Conservation (phyloP, 2,888 invertebrate genomes). For the Cephus spinipes region DNA sequence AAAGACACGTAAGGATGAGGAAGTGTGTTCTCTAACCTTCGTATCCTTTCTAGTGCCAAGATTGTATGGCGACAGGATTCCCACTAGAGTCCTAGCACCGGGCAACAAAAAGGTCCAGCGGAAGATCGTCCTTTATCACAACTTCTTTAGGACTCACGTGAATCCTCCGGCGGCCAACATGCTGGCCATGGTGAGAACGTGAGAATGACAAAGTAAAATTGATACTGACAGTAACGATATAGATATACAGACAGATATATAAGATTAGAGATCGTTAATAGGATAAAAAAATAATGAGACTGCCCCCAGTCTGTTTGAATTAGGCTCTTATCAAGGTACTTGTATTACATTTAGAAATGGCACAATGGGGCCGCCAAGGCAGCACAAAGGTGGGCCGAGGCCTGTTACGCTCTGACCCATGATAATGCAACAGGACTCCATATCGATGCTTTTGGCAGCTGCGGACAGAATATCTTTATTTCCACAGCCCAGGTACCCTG, state of each 20-base stretch:
- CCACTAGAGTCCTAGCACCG: conserved; percentile 71
- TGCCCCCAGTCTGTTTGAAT: neutral
- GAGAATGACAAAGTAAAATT: neutral
- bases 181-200: conserved; percentile 77
- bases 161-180: conserved; percentile 83
- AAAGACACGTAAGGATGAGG: neutral
- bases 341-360: conserved; percentile 73
- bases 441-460: conserved; percentile 76
- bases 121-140: conserved; percentile 82
- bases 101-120: conserved; percentile 73
- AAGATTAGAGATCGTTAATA: neutral
- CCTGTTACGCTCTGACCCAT: conserved; percentile 78
- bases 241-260: neutral
- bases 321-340: neutral
- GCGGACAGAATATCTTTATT: conserved; percentile 87
- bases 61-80: conserved; percentile 71
- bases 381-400: conserved; percentile 81
- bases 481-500: conserved; percentile 84
- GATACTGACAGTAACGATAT: neutral
- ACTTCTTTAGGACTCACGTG: conserved; percentile 81
- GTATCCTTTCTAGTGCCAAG: conserved; percentile 68
- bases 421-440: conserved; percentile 76
- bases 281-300: neutral
- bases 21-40: neutral
- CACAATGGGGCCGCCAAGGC: conserved; percentile 76